These are phyloP conservation scores for Athalia circularis DNA, from an alignment of 2,888 invertebrate genomes.

Conservation along the genomic window DNA sequence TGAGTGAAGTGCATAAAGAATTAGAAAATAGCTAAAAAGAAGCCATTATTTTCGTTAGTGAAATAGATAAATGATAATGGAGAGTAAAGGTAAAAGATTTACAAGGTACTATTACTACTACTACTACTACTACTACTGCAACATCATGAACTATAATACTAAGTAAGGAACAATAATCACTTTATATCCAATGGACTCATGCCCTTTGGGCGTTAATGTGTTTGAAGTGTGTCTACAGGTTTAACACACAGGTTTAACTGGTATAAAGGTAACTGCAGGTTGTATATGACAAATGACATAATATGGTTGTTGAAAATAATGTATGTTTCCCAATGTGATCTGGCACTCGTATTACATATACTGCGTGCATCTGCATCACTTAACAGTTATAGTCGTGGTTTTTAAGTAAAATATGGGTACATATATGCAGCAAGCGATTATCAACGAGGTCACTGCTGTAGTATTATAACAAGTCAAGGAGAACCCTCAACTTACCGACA, in stretches of 20 bases:
- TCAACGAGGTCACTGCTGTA: conserved; percentile 25
- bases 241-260: conserved; percentile 73
- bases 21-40: conserved; percentile 76
- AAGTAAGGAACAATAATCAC: conserved; percentile 28
- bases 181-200: conserved; percentile 62
- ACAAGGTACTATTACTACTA: conserved; percentile 27
- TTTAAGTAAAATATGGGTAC: neutral
- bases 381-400: conserved; percentile 1
- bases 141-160: conserved; percentile 12
- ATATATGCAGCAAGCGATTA: conserved; percentile 32
- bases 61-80: conserved; percentile 10
- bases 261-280: conserved; percentile 70
- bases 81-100: conserved; percentile 28
- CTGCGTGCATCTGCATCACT: conserved; percentile 23
- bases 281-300: conserved; percentile 71
- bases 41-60: conserved; percentile 45
- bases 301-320: conserved; percentile 60
- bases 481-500: conserved; percentile 27
- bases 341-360: neutral
- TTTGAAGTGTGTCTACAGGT: conserved; percentile 75
- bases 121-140: conserved; percentile 4
- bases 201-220: conserved; percentile 71
- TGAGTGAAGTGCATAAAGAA: conserved; percentile 71
- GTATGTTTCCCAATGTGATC: conserved; percentile 53
- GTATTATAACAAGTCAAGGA: conserved; percentile 19